Percentiles rank a stretch among this genome's conserved stretches.
phyloP scores from a whole-genome alignment of 2,113 vertebrate genomes.

The Elanus axillaris region DNA sequence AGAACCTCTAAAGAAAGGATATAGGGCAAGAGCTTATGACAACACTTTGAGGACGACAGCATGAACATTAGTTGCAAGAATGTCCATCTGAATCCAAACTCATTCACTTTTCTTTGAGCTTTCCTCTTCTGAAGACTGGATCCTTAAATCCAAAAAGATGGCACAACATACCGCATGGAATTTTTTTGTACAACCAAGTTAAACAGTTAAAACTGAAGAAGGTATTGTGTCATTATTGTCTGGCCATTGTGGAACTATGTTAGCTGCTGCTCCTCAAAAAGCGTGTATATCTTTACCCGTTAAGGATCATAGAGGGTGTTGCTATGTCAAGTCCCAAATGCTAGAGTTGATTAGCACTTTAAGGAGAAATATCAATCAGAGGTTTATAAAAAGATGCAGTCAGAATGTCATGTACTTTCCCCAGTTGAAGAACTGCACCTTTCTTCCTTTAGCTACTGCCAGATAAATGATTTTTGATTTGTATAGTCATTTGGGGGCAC shows the following conservation, averaged over 20 bases:
- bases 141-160: background rate
- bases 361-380: background rate
- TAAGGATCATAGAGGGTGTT: background rate
- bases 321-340: background rate
- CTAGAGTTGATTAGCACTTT: background rate
- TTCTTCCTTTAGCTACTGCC: background rate
- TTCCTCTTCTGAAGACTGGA: background rate
- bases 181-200: background rate
- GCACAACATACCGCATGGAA: background rate
- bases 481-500: background rate
- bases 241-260: rapidly evolving
- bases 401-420: background rate
- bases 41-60: background rate
- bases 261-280: background rate
- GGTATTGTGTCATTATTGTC: background rate
- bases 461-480: background rate
- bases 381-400: background rate
- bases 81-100: background rate
- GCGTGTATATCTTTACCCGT: background rate
- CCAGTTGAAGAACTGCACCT: background rate
- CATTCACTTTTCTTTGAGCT: background rate
- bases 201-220: background rate
- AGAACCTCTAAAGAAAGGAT: background rate
- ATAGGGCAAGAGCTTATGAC: background rate
- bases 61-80: background rate